Conservation (phyloP, 2,113 vertebrate species). For the Rhinolophus sinicus region DNA sequence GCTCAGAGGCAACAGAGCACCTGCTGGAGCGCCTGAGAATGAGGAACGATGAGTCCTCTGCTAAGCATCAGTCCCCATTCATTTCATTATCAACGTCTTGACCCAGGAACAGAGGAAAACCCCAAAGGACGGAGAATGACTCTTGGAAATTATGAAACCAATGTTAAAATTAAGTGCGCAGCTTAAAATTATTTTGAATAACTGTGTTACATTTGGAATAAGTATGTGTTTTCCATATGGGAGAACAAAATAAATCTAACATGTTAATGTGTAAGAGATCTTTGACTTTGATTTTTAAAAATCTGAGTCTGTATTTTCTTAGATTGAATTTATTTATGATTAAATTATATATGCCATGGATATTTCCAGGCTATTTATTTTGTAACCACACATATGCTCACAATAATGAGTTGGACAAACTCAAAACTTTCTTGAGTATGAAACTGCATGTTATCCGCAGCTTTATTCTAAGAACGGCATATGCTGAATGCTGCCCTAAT, state of each 20-base stretch:
- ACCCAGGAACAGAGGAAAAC: background rate
- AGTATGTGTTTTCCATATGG: conserved; percentile 22
- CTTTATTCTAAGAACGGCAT: background rate
- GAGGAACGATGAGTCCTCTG: background rate
- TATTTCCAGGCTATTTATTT: conserved; percentile 8
- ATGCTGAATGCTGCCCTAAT: background rate
- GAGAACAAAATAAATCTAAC: conserved; percentile 25
- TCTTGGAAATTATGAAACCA: background rate
- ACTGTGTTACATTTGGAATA: conserved; percentile 38
- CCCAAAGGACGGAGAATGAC: background rate
- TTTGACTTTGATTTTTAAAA: conserved; percentile 56
- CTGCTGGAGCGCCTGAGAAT: background rate
- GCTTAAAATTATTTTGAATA: conserved; percentile 27
- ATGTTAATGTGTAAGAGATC: conserved; percentile 46
- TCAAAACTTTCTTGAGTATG: background rate
- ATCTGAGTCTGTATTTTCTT: conserved; percentile 28
- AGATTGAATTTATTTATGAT: conserved; percentile 58
- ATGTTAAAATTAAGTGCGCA: conserved; percentile 20
- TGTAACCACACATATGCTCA: background rate
- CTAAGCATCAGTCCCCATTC: background rate
- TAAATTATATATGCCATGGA: background rate
- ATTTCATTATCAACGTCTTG: background rate
- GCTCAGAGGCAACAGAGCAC: background rate
- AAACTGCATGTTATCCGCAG: background rate
- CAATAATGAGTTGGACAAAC: background rate